Evolutionary conservation across 30 jellyfish, hydroid and myxozoan genomes (phyloP).

Genomic region (Cassiopea andromeda): DNA sequence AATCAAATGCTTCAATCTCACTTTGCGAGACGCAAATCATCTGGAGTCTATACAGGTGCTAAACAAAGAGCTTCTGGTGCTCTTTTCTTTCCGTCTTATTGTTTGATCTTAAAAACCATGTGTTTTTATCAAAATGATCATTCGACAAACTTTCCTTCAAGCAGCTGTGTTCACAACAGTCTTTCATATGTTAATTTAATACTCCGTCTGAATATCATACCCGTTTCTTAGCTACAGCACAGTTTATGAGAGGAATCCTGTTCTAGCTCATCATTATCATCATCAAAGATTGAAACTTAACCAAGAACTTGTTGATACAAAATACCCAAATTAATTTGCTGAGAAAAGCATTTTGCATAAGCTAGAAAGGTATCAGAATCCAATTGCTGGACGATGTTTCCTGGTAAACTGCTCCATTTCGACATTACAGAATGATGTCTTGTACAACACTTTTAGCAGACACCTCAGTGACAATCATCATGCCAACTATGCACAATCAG

Average conservation of each 20-base stretch:
- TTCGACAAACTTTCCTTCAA: constrained; percentile 52
- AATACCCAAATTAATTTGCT: too few species aligned
- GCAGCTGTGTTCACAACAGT: constrained; percentile 68
- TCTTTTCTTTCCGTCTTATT: constrained; percentile 41
- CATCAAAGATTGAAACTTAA: too few species aligned
- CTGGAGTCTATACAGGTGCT: constrained; percentile 52
- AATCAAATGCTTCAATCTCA: not conserved
- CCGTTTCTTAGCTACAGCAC: constrained; percentile 4
- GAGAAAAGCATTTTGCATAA: too few species aligned
- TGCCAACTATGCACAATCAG: too few species aligned
- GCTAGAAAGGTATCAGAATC: too few species aligned
- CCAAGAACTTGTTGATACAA: too few species aligned
- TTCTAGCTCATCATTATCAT: too few species aligned
- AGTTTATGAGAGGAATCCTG: not conserved
- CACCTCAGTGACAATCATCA: too few species aligned
- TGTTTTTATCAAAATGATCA: constrained; percentile 66
- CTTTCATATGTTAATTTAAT: constrained; percentile 49
- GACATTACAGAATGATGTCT: too few species aligned
- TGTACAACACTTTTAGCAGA: too few species aligned
- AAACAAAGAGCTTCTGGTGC: constrained; percentile 72
- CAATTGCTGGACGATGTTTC: too few species aligned
- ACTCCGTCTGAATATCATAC: not conserved
- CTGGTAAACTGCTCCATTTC: too few species aligned
- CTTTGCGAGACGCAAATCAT: constrained; percentile 3
- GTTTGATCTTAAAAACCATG: constrained; percentile 46